Evolutionary conservation across 2,113 vertebrate genomes (phyloP).

Genomic region (human): DNA sequence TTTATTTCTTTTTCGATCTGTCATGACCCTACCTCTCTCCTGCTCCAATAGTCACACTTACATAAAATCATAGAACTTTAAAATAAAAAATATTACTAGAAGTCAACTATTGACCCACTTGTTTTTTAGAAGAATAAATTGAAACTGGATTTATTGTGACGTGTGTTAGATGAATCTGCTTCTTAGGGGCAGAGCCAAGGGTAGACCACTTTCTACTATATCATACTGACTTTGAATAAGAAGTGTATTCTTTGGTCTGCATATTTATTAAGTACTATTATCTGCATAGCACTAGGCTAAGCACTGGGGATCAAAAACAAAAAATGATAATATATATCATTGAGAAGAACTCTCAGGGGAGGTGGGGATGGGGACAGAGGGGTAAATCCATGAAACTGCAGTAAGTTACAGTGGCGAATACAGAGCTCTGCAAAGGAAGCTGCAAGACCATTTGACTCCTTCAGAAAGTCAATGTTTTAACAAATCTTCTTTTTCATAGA

Average conservation of each 20-base stretch:
- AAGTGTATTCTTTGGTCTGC: neutral
- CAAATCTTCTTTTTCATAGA: neutral
- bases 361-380: neutral
- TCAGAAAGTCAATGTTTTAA: neutral
- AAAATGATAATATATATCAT: neutral
- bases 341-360: neutral
- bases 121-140: neutral
- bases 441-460: neutral
- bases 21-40: neutral
- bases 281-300: neutral
- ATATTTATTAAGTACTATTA: neutral
- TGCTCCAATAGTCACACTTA: neutral
- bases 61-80: conserved; percentile 11
- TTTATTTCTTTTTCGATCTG: conserved; percentile 18
- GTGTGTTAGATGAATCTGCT: neutral
- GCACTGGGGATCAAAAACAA: neutral
- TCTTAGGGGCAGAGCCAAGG: neutral
- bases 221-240: neutral
- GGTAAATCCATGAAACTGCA: neutral
- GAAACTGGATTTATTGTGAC: neutral
- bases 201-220: neutral
- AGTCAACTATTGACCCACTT: neutral
- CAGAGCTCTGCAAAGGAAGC: neutral
- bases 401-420: neutral
- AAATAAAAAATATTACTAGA: conserved; percentile 7